Conservation (phyloP, 2,797 vertebrate genomes). For the Melanotaenia maccullochi region DNA sequence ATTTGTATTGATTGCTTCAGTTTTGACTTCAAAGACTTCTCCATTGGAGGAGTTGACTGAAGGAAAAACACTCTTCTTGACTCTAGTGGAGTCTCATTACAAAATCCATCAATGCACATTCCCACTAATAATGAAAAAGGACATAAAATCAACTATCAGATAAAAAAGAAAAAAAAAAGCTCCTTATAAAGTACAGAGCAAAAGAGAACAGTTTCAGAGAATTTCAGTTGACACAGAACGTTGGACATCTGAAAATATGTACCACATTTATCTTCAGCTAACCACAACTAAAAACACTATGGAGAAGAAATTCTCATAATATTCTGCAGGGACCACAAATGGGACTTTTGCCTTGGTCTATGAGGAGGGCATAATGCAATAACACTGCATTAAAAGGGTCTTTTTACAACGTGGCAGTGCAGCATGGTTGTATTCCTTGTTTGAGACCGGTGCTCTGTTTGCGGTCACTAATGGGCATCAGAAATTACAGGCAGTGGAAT, state of each 20-base stretch:
- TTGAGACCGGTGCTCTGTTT: conserved; percentile 81
- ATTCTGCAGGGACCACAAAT: conserved; percentile 76
- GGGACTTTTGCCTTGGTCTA: conserved; percentile 78
- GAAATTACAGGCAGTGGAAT: conserved; percentile 83
- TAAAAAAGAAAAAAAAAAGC: conserved; percentile 28
- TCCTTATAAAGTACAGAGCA: conserved; percentile 23
- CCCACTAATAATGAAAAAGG: conserved; percentile 51
- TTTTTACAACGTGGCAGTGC: conserved; percentile 71
- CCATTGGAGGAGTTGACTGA: conserved; percentile 50
- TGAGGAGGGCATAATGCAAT: conserved; percentile 80
- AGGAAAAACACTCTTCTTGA: conserved; percentile 52
- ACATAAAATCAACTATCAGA: conserved; percentile 45
- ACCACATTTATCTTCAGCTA: conserved; percentile 37
- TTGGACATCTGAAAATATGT: conserved; percentile 45
- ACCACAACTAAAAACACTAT: conserved; percentile 42
- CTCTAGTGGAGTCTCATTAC: conserved; percentile 58
- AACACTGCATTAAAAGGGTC: conserved; percentile 80
- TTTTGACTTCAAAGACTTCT: conserved; percentile 54
- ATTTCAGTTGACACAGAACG: conserved; percentile 36
- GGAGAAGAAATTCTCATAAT: conserved; percentile 71
- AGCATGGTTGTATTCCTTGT: conserved; percentile 68
- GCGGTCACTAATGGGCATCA: conserved; percentile 85
- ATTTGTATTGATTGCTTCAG: conserved; percentile 66
- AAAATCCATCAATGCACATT: conserved; percentile 60
- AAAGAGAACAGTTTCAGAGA: conserved; percentile 40